Evolutionary conservation across 2,888 invertebrate species (phyloP).

Genomic region (Glyphotaelius pellucidus): DNA sequence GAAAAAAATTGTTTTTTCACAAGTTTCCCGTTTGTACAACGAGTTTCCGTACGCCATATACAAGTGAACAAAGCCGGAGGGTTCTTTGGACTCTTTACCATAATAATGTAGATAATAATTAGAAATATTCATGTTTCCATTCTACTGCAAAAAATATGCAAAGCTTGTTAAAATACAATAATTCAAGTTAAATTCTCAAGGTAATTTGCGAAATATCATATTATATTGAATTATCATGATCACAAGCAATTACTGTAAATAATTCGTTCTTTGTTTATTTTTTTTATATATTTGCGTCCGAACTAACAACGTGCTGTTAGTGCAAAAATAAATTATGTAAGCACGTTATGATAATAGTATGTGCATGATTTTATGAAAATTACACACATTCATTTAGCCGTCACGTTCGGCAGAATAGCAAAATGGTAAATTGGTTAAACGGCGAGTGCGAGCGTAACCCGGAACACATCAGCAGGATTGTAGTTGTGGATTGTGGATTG

Average conservation of each 20-base stretch:
- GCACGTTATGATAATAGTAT: neutral
- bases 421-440: neutral
- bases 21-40: too few species aligned
- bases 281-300: neutral
- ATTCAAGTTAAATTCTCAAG: neutral
- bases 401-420: neutral
- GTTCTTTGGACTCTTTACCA: neutral
- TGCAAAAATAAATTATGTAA: neutral
- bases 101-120: neutral
- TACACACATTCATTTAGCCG: neutral
- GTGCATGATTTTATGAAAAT: neutral
- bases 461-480: neutral
- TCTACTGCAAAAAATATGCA: constrained; percentile 2
- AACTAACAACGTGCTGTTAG: neutral
- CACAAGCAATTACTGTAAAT: neutral
- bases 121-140: neutral
- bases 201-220: neutral
- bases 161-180: neutral
- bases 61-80: neutral
- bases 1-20: too few species aligned
- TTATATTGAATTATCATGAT: neutral
- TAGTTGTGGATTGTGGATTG: neutral
- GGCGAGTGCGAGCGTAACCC: neutral
- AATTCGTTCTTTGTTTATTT: neutral
- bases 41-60: neutral